Percentiles rank a stretch among this genome's conserved stretches.
Evolutionary conservation across 2,888 invertebrate species (phyloP).

Genomic region (Drosophila parthenogenetica): DNA sequence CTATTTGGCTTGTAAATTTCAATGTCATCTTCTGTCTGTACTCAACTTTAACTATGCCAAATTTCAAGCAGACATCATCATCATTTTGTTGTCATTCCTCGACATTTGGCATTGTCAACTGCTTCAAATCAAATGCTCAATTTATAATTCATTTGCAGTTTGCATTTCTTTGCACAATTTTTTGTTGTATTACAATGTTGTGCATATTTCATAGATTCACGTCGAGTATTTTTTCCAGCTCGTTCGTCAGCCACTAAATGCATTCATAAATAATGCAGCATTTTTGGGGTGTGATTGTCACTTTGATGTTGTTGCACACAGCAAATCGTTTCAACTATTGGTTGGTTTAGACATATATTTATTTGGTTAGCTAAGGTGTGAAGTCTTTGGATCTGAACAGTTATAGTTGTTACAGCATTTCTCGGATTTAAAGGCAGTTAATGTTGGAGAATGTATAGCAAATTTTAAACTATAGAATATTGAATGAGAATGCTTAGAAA

Average conservation of each 20-base stretch:
- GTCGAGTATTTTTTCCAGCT: slow-evolving; percentile 35
- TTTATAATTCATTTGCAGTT: slow-evolving; percentile 76
- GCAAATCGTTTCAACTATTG: not conserved
- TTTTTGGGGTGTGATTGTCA: slow-evolving; percentile 23
- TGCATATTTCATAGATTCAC: slow-evolving; percentile 70
- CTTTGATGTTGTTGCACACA: slow-evolving; percentile 7
- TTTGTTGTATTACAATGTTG: slow-evolving; percentile 43
- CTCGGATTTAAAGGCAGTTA: too few relatives aligned
- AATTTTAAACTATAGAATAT: too few relatives aligned
- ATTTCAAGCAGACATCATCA: not conserved
- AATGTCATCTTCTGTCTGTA: too few relatives aligned
- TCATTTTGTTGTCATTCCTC: slow-evolving; percentile 3
- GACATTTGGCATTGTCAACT: slow-evolving; percentile 19
- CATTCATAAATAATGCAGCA: slow-evolving; percentile 50
- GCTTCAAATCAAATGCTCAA: slow-evolving; percentile 28
- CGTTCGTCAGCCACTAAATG: slow-evolving; percentile 45
- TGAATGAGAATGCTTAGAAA: too few relatives aligned
- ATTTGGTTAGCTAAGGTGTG: not conserved
- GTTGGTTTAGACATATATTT: not conserved
- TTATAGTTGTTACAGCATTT: not conserved
- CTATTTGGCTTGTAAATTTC: too few relatives aligned
- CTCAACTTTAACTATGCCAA: not conserved
- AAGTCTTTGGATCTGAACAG: not conserved
- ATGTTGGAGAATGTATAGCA: too few relatives aligned
- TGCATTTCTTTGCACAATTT: slow-evolving; percentile 55